Evolutionary conservation across 2,113 vertebrate species (phyloP).

Genomic region (Orthonyx spaldingii): DNA sequence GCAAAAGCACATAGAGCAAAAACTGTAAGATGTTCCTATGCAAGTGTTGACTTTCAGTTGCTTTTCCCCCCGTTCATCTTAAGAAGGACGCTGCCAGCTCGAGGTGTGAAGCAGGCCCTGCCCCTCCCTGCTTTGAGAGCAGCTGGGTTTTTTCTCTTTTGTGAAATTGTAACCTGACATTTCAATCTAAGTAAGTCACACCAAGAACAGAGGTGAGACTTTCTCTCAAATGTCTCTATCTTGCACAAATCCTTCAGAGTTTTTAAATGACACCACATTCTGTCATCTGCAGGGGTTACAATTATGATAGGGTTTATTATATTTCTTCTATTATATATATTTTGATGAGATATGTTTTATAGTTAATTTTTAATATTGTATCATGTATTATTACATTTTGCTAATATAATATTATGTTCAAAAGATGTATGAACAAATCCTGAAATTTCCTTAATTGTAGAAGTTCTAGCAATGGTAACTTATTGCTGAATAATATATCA

Average conservation of each 20-base stretch:
- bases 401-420: not conserved
- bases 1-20: not conserved
- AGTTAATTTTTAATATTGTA: not conserved
- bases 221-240: not conserved
- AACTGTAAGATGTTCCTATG: not conserved
- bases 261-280: not conserved
- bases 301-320: not conserved
- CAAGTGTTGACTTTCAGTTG: not conserved
- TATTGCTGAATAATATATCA: slow-evolving; percentile 3
- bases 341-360: not conserved
- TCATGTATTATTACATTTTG: not conserved
- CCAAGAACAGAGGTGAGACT: not conserved
- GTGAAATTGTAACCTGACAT: not conserved
- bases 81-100: not conserved
- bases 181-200: not conserved
- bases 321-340: not conserved
- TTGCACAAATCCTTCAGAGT: not conserved
- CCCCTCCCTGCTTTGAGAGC: not conserved
- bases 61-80: not conserved
- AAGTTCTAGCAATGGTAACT: not conserved
- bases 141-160: not conserved
- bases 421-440: slow-evolving; percentile 6
- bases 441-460: slow-evolving; percentile 35
- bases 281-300: accelerated
- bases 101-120: not conserved